Evolutionary conservation across 1,140 invertebrate species (phyloP).

Genomic region (Lamellibrachia luymesi): DNA sequence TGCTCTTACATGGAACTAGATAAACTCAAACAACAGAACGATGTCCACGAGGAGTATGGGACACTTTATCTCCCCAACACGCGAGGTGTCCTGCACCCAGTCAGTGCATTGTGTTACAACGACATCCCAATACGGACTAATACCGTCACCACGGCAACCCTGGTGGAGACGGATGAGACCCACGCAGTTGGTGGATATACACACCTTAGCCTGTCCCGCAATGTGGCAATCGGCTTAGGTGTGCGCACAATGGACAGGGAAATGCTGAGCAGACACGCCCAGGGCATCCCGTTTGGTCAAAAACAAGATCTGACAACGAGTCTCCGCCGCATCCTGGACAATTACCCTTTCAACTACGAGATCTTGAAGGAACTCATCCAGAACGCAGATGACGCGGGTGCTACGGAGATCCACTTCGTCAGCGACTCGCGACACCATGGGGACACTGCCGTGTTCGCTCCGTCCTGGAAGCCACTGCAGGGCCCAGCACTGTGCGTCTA

Average conservation of each 20-base stretch:
- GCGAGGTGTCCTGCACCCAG: slow-evolving; percentile 2
- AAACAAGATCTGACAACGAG: slow-evolving; percentile 9
- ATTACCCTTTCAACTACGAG: not conserved
- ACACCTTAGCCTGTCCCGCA: not conserved
- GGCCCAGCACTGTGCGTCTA: slow-evolving; percentile 36
- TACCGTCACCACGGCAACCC: not conserved
- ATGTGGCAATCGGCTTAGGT: slow-evolving; percentile 1
- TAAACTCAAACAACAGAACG: not conserved
- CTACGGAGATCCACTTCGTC: slow-evolving; percentile 47
- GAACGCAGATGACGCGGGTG: slow-evolving; percentile 52
- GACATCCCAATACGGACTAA: not conserved
- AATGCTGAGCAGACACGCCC: not conserved
- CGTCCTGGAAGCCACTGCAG: slow-evolving; percentile 22
- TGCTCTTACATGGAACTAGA: not conserved
- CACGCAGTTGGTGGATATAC: slow-evolving; percentile 3
- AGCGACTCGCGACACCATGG: slow-evolving; percentile 12
- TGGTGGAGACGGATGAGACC: not conserved
- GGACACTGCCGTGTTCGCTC: not conserved
- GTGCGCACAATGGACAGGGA: slow-evolving; percentile 10
- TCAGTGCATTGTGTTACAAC: slow-evolving; percentile 8
- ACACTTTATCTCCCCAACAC: slow-evolving; percentile 1
- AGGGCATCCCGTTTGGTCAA: slow-evolving; percentile 22
- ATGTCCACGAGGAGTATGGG: not conserved
- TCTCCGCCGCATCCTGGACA: not conserved
- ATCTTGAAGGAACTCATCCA: slow-evolving; percentile 24